Base-by-base conservation (phyloP, 1,140 invertebrate genomes). In the Sitophilus oryzae region DNA sequence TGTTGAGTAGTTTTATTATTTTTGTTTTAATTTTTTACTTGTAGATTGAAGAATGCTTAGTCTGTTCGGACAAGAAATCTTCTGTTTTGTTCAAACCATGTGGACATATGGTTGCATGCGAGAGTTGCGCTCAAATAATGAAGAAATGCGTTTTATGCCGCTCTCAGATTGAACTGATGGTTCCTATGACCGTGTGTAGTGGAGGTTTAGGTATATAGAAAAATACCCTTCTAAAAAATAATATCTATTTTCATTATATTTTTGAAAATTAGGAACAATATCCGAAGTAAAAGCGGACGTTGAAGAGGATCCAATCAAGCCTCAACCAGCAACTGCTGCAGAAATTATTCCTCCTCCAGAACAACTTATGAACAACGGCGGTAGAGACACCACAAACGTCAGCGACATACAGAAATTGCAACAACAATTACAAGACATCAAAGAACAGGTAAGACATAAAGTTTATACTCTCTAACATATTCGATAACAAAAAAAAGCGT, bases 371-470 rank as follows among this genome's bases (percentile, higher is more conserved):
- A 93, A 92, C 73, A 93, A 93, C 74, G 89, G 88, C 18, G 82
- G 81, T 20, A 74, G 85, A 45, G 88, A 89, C 70, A 81, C 77
- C 19, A 79, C 79, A 60, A 91, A 96, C 73, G n/a, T n/a, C n/a
- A n/a, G n/a, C n/a, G 92, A 96, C 73, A 85, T 96, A 44, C 89
- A 95, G 73, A 96, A 96, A 70, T 76, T 97, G 11, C 91, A 96
- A 68, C 93, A 98, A 70, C 93, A 98, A 71, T 74, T 97, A 53
- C 91, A 96, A 73, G 94, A 97, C 70, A 96, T 97, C 56, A 96
- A 96, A 70, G 94, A 98, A 75, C 93, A 96, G 81, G 92, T 94
- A 66, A n/a, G n/a, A n/a, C n/a, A n/a, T n/a, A n/a, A n/a, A n/a
- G n/a, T n/a, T n/a, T n/a, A n/a, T n/a, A n/a, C n/a, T n/a, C n/a